Evolutionary conservation across 2,797 vertebrate genomes (phyloP).

Genomic region (Poeciliopsis paucimaculata): DNA sequence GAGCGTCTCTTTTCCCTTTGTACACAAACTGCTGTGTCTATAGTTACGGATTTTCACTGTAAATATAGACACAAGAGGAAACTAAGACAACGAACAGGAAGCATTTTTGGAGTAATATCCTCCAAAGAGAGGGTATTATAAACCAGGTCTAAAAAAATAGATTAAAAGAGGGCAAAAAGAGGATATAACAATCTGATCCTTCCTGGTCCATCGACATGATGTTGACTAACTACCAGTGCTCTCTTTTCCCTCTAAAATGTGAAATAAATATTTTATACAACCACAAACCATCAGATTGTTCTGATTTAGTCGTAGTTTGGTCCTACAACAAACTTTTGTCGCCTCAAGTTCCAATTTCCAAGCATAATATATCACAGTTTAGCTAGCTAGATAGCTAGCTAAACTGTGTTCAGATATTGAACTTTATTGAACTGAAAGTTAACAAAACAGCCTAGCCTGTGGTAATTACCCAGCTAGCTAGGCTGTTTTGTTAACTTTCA

Average conservation of each 20-base stretch:
- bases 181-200: background rate
- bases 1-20: background rate
- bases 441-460: too few relatives aligned
- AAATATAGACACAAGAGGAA: background rate
- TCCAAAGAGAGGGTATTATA: constrained; percentile 3
- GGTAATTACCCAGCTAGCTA: too few relatives aligned
- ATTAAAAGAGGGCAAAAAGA: background rate
- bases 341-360: background rate
- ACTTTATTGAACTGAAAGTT: too few relatives aligned
- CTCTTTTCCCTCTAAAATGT: background rate
- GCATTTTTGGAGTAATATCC: too few relatives aligned
- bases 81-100: background rate
- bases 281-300: background rate
- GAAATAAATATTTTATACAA: background rate
- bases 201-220: background rate
- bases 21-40: background rate
- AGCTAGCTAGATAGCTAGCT: too few relatives aligned
- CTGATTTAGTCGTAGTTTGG: background rate
- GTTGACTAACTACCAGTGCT: background rate
- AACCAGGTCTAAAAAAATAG: constrained; percentile 1
- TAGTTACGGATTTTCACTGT: too few relatives aligned
- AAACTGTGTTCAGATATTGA: too few relatives aligned
- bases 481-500: too few relatives aligned
- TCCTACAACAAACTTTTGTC: too few relatives aligned
- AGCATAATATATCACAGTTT: background rate